These are phyloP conservation scores for Poecilia velifera DNA, from an alignment of 2,797 vertebrate genomes.

Conservation along the genomic window DNA sequence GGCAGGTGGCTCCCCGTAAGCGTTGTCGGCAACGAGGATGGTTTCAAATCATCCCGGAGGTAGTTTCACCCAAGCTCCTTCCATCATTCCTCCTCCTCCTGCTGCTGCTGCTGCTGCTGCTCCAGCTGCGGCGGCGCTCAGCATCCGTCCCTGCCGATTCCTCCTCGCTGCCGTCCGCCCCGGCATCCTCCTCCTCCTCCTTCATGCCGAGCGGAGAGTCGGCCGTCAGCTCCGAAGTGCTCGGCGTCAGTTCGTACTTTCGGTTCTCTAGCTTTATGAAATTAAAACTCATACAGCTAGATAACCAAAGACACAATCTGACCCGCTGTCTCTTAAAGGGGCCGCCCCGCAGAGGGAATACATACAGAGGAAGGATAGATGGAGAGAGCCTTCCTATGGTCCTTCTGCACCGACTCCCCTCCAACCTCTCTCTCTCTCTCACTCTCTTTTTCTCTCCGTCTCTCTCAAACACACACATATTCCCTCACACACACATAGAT, in stretches of 20 bases:
- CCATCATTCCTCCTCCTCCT: conserved; percentile 13
- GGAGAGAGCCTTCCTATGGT: conserved; percentile 41
- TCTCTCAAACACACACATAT: not conserved
- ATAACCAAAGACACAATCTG: conserved; percentile 99
- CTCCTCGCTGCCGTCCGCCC: conserved; percentile 32
- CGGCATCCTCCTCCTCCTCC: conserved; percentile 41
- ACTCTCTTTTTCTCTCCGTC: not conserved
- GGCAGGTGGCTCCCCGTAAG: conserved; percentile 40
- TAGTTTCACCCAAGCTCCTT: not conserved
- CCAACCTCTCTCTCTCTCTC: not conserved
- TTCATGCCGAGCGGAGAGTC: conserved; percentile 56
- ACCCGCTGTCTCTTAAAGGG: conserved; percentile 84
- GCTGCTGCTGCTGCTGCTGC: not conserved
- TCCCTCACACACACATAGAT: conserved; percentile 22
- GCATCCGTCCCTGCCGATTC: conserved; percentile 62
- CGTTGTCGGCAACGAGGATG: conserved; percentile 18
- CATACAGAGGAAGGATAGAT: conserved; percentile 16
- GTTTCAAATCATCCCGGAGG: conserved; percentile 19
- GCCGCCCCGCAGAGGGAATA: conserved; percentile 63
- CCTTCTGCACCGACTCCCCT: conserved; percentile 34
- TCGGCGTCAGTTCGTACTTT: conserved; percentile 90
- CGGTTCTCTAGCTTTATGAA: conserved; percentile 99
- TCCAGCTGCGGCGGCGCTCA: conserved; percentile 25
- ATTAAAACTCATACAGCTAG: conserved; percentile 99
- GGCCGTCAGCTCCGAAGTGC: conserved; percentile 75